Evolutionary conservation across 1,140 invertebrate species (phyloP).

Genomic region (Rhagoletis pomonella): DNA sequence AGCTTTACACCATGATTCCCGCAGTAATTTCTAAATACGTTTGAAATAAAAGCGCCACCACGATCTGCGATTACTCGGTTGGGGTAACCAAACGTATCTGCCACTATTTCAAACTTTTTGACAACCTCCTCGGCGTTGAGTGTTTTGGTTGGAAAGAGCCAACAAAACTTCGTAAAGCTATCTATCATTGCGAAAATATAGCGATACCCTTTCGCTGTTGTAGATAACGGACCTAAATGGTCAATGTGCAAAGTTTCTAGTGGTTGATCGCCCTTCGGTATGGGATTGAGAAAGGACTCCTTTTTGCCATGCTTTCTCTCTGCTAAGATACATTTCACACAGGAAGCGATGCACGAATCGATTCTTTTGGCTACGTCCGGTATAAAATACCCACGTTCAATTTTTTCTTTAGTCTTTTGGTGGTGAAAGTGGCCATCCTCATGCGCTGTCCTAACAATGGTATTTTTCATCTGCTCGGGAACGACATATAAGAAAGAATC

Average conservation of each 20-base stretch:
- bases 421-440: constrained; percentile 70
- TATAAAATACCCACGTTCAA: constrained; percentile 72
- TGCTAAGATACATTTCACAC: constrained; percentile 66
- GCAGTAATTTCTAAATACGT: constrained; percentile 59
- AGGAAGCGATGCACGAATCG: constrained; percentile 64
- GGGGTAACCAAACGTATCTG: constrained; percentile 47
- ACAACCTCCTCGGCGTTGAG: constrained; percentile 27
- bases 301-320: constrained; percentile 54
- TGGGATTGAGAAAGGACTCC: constrained; percentile 8
- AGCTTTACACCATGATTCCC: constrained; percentile 62
- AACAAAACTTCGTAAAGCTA: too few species aligned
- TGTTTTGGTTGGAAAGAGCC: too few species aligned
- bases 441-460: constrained; percentile 66
- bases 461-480: too few species aligned
- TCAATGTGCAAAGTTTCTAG: constrained; percentile 60
- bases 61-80: too few species aligned
- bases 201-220: constrained; percentile 63
- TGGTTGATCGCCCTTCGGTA: constrained; percentile 54
- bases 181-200: constrained; percentile 71
- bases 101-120: constrained; percentile 53
- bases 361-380: constrained; percentile 66
- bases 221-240: constrained; percentile 66
- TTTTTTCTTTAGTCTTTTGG: constrained; percentile 70
- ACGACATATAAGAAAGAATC: too few species aligned
- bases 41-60: too few species aligned